Base-by-base conservation (phyloP, 2,797 vertebrate species). In the Tokudaia tokunoshimensis region DNA sequence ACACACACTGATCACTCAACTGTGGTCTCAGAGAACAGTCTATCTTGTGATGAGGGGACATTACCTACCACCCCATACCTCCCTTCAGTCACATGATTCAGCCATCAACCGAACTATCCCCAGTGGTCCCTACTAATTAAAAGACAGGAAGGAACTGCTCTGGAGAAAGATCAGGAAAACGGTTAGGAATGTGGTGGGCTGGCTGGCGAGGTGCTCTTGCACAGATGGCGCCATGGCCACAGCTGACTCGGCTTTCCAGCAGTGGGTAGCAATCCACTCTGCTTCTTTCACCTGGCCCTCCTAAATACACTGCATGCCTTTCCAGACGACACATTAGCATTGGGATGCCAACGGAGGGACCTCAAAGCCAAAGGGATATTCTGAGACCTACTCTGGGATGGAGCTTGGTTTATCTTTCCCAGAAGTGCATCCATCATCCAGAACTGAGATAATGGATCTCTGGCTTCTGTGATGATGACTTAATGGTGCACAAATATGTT, bases 191-290 rank as follows among this genome's bases (percentile, higher is more conserved):
- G 50, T 2, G 65, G 90, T 1, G 0, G 74, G n/a, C 91, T 19
- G 50, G 63, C 65, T 37, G 11, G 9, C 0, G 31, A 34, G 59
- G 29, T 2, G 22, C 22, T 87, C 55, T 63, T 4, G 0, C 13
- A 1, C 13, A 22, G 34, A 7, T 1, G 79, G 55, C 2, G 1
- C 22, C 0, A 15, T 41, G 75, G 83, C 22, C 1, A 4, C 1
- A 3, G 55, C 89, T 44, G 29, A 57, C 47, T n/a, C 84, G 31
- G 24, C 61, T 13, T 74, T 37, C 83, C 34, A 31, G 20, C 24
- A 37, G 55, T 22, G 52, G 61, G 41, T 93, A 76, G 15, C 2
- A 50, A 67, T 29, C 63, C 74, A 47, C 34, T 15, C 8, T 74
- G 50, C 22, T 59, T 50, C 57, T n/a, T 78, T 50, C n/a, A 22